A percentile compares a stretch with the other conserved stretches of the same genome.
These are phyloP conservation scores for Chrysaora quinquecirrha DNA, from an alignment of 30 jellyfish, hydroid and myxozoan genomes.

Conservation along the genomic window DNA sequence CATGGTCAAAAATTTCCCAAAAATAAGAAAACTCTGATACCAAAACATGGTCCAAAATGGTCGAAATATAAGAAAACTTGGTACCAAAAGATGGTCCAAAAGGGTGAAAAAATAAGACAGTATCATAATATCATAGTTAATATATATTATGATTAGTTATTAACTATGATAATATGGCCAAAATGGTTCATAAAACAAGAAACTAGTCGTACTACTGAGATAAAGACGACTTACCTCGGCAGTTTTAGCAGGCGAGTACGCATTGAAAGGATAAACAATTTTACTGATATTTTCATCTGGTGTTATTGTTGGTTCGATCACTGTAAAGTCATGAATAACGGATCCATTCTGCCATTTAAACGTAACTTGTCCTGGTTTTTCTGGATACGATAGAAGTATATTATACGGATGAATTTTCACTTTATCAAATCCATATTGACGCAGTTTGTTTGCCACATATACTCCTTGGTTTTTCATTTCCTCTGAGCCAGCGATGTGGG, in stretches of 20 bases:
- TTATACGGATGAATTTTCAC: slow-evolving; percentile 67
- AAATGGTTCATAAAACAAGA: too few relatives aligned
- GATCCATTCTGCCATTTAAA: slow-evolving; percentile 19
- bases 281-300: slow-evolving; percentile 39
- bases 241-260: slow-evolving; percentile 62
- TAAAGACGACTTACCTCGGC: slow-evolving; percentile 57
- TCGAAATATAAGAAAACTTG: too few relatives aligned
- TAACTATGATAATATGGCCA: too few relatives aligned
- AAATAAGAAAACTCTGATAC: too few relatives aligned
- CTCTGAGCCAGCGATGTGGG: slow-evolving; percentile 79
- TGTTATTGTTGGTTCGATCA: slow-evolving; percentile 38
- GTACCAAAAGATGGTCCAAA: too few relatives aligned
- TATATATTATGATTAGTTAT: too few relatives aligned
- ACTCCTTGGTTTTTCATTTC: slow-evolving; percentile 67
- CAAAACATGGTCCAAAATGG: too few relatives aligned
- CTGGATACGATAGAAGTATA: slow-evolving; percentile 74
- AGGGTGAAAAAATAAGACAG: too few relatives aligned
- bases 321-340: slow-evolving; percentile 8
- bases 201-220: too few relatives aligned
- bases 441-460: slow-evolving; percentile 46
- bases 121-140: too few relatives aligned
- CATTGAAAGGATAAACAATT: slow-evolving; percentile 70
- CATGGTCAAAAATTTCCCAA: too few relatives aligned
- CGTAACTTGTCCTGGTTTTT: slow-evolving; percentile 63
- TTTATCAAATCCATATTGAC: slow-evolving; percentile 73